Evolutionary conservation across 2,888 invertebrate species (phyloP).

Genomic region (Aspidiotus destructor): DNA sequence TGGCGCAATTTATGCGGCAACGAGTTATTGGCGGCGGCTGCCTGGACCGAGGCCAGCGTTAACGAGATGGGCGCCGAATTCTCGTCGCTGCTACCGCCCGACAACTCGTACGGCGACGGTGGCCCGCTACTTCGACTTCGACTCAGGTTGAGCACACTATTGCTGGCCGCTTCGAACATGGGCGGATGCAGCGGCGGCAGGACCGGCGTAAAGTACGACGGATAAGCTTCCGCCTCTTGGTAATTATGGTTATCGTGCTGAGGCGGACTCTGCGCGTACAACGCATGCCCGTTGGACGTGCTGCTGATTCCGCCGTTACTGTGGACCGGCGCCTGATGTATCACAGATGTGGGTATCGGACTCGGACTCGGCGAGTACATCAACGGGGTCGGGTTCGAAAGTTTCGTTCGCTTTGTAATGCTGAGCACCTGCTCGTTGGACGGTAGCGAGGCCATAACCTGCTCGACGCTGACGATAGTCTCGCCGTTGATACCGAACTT

Average conservation of each 20-base stretch:
- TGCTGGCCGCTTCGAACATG: slow-evolving; percentile 38
- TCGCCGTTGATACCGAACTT: slow-evolving; percentile 86
- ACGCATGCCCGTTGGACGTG: slow-evolving; percentile 13
- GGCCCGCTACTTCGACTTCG: slow-evolving; percentile 44
- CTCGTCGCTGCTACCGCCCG: slow-evolving; percentile 60
- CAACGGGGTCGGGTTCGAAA: slow-evolving; percentile 45
- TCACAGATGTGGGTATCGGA: slow-evolving; percentile 52
- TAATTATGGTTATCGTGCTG: slow-evolving; percentile 22
- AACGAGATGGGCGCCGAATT: slow-evolving; percentile 40
- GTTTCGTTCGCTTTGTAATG: slow-evolving; percentile 64
- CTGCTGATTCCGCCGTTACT: not conserved
- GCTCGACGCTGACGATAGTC: slow-evolving; percentile 72
- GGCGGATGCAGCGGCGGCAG: slow-evolving; percentile 45
- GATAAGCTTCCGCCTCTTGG: slow-evolving; percentile 45
- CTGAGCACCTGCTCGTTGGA: slow-evolving; percentile 75
- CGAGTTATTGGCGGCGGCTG: slow-evolving; percentile 52
- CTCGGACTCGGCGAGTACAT: slow-evolving; percentile 51
- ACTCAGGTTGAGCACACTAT: slow-evolving; percentile 45
- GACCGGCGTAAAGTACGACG: slow-evolving; percentile 55
- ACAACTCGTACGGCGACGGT: slow-evolving; percentile 71
- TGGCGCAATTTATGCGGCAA: slow-evolving; percentile 83
- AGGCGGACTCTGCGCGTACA: slow-evolving; percentile 14
- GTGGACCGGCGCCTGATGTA: slow-evolving; percentile 50
- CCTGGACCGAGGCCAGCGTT: slow-evolving; percentile 19
- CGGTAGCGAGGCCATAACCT: slow-evolving; percentile 70